These are phyloP conservation scores for Laticauda colubrina DNA, from an alignment of 2,113 vertebrate genomes.

Conservation along the genomic window DNA sequence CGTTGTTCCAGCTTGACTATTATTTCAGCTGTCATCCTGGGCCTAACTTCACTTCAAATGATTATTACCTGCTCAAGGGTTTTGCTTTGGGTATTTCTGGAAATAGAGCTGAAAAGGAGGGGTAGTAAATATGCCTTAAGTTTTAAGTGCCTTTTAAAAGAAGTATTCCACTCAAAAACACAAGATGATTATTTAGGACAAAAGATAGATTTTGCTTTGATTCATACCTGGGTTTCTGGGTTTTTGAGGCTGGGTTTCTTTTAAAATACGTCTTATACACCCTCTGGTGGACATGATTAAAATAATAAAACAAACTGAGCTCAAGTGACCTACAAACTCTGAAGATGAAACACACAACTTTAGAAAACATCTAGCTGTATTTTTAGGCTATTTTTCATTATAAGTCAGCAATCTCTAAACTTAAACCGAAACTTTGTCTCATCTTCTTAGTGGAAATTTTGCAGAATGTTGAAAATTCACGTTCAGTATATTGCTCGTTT, in stretches of 20 bases:
- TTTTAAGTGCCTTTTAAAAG: slow-evolving; percentile 6
- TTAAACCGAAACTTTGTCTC: neutral
- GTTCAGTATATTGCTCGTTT: neutral
- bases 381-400: neutral
- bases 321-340: neutral
- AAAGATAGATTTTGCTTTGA: neutral
- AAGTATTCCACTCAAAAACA: slow-evolving; percentile 22
- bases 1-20: neutral
- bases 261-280: slow-evolving; percentile 51
- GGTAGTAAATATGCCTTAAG: neutral
- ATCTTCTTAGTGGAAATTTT: neutral
- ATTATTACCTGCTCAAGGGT: neutral
- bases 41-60: too few species aligned
- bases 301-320: neutral
- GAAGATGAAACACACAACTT: neutral
- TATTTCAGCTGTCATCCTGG: neutral
- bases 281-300: slow-evolving; percentile 57
- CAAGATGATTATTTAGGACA: neutral
- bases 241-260: neutral
- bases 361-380: neutral
- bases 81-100: neutral
- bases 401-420: neutral
- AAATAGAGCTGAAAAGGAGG: neutral
- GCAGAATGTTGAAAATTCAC: neutral
- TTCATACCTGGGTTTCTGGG: rapidly evolving